phyloP scores from a whole-genome alignment of 2,113 vertebrate species.

The Antechinus flavipes region DNA sequence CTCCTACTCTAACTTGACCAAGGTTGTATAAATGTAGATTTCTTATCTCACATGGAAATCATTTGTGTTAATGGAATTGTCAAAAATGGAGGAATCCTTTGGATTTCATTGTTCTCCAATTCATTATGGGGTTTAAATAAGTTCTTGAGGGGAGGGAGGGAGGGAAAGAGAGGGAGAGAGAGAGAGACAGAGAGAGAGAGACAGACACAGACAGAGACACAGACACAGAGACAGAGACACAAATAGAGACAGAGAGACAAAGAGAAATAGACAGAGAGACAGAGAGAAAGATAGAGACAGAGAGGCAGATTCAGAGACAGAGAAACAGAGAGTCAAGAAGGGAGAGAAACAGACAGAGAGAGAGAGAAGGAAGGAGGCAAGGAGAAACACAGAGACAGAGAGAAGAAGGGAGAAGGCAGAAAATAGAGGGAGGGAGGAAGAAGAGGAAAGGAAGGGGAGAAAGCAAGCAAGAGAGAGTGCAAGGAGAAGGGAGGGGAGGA shows the following conservation, averaged over 20 bases:
- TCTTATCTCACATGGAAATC: background rate
- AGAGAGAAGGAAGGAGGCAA: too few relatives aligned
- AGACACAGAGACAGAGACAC: rapidly evolving
- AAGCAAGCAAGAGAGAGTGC: background rate
- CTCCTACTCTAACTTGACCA: background rate
- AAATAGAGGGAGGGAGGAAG: rapidly evolving
- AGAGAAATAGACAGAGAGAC: too few relatives aligned
- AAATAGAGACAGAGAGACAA: too few relatives aligned
- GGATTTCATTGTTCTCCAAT: background rate
- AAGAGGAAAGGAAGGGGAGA: too few relatives aligned
- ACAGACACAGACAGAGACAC: background rate
- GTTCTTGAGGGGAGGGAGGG: background rate
- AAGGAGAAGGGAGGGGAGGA: background rate
- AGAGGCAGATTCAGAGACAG: background rate
- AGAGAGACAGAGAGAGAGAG: background rate
- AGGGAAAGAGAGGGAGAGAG: background rate
- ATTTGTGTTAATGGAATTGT: background rate
- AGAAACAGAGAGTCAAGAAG: too few relatives aligned
- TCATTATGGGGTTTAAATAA: conserved; percentile 11
- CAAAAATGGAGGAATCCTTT: conserved; percentile 3
- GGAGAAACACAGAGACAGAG: too few relatives aligned
- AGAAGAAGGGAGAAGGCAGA: rapidly evolving
- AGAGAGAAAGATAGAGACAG: too few relatives aligned
- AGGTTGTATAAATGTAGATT: background rate
- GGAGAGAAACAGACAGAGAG: background rate